A percentile compares a stretch with the other conserved stretches of the same genome.
These are phyloP conservation scores for Gastracanthus pulcherrimus DNA, from an alignment of 2,888 invertebrate species.

Conservation along the genomic window DNA sequence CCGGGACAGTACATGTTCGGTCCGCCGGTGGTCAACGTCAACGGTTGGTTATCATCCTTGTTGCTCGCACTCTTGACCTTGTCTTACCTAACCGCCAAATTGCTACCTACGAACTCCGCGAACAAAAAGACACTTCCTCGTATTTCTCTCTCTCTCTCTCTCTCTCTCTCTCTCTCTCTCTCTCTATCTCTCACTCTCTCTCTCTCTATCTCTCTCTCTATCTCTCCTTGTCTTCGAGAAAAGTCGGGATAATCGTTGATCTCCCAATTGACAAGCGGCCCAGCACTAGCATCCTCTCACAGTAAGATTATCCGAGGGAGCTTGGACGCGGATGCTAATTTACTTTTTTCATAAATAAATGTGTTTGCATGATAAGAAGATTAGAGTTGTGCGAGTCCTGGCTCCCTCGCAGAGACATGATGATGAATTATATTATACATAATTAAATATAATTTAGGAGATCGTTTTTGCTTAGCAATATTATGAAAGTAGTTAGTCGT, in stretches of 20 bases:
- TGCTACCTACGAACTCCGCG: not conserved
- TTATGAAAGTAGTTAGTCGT: constrained; percentile 47
- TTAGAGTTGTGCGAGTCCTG: too few species aligned
- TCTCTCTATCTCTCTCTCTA: too few species aligned
- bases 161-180: not conserved
- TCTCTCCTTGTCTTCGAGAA: too few species aligned
- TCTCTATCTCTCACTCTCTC: not conserved
- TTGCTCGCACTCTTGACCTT: not conserved
- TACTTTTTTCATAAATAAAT: not conserved
- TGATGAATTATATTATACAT: not conserved
- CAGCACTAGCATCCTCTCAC: too few species aligned
- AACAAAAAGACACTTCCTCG: not conserved
- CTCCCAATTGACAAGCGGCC: too few species aligned
- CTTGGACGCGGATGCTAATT: not conserved
- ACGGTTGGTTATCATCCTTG: constrained; percentile 70
- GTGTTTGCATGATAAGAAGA: not conserved
- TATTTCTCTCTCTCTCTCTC: not conserved
- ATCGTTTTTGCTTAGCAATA: constrained; percentile 36
- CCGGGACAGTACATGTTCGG: constrained; percentile 80
- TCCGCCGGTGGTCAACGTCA: constrained; percentile 78
- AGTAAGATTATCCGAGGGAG: not conserved
- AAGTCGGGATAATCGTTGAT: too few species aligned
- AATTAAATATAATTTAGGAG: constrained; percentile 1
- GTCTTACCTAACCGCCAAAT: not conserved
- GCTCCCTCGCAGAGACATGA: constrained; percentile 2